phyloP scores from a whole-genome alignment of 2,888 invertebrate genomes.

The Melanargia galathea region DNA sequence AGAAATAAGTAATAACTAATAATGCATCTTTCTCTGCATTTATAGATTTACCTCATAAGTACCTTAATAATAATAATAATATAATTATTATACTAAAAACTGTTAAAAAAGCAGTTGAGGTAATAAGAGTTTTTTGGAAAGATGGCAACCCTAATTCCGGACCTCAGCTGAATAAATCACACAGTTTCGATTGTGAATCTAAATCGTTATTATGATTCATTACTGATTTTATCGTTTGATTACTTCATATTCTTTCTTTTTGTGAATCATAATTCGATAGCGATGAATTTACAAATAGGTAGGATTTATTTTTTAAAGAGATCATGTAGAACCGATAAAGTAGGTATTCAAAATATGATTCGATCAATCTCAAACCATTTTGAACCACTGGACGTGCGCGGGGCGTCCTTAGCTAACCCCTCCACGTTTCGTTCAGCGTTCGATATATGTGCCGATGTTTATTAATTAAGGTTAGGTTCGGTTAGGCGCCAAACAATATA shows the following conservation, averaged over 20 bases:
- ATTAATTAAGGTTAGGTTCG: too few relatives aligned
- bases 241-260: slow-evolving; percentile 34
- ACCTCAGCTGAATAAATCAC: slow-evolving; percentile 59
- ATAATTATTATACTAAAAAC: not conserved
- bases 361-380: slow-evolving; percentile 2
- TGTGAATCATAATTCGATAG: slow-evolving; percentile 12
- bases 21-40: too few relatives aligned
- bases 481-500: too few relatives aligned
- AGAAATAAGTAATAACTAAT: too few relatives aligned
- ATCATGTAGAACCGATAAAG: not conserved
- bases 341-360: slow-evolving; percentile 1
- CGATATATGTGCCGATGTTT: too few relatives aligned
- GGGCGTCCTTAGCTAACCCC: too few relatives aligned
- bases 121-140: not conserved
- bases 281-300: slow-evolving; percentile 2
- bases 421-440: too few relatives aligned
- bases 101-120: too few relatives aligned
- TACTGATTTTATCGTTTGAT: slow-evolving; percentile 35
- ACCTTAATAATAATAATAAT: not conserved
- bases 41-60: too few relatives aligned
- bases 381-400: too few relatives aligned
- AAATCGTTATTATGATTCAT: slow-evolving; percentile 42
- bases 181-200: slow-evolving; percentile 48
- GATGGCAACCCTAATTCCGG: slow-evolving; percentile 10
- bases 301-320: not conserved